These are phyloP conservation scores for Pelmatolapia mariae DNA, from an alignment of 2,113 vertebrate genomes.

Conservation along the genomic window DNA sequence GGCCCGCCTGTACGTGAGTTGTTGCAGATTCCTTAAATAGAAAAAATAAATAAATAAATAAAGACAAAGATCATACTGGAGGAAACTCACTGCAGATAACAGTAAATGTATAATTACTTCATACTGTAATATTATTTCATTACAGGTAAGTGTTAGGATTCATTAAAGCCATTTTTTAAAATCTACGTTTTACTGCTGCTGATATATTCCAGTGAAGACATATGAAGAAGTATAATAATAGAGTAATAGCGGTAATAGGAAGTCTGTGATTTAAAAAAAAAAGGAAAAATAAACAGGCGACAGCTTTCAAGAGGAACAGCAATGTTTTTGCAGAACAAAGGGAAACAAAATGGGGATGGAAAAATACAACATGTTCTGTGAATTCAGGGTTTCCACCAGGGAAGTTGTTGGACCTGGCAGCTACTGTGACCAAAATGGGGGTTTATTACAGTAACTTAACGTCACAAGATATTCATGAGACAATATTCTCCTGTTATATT, in stretches of 20 bases:
- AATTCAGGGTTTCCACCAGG: neutral
- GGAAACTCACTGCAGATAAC: neutral
- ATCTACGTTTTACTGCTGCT: neutral
- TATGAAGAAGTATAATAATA: neutral
- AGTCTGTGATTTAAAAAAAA: neutral
- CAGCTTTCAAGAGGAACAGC: neutral
- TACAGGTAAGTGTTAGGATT: neutral
- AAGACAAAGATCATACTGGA: neutral
- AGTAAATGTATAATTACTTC: neutral
- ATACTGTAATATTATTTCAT: neutral
- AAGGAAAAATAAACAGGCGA: neutral
- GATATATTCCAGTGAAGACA: neutral
- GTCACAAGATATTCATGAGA: neutral
- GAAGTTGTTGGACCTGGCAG: neutral
- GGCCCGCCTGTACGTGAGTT: constrained; percentile 70
- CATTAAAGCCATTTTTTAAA: neutral
- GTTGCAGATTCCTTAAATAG: constrained; percentile 1
- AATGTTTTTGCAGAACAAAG: neutral
- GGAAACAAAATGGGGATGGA: neutral
- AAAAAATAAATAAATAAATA: fast-evolving
- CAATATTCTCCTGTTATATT: neutral
- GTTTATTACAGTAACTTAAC: neutral
- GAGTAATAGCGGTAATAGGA: neutral
- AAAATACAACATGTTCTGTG: neutral
- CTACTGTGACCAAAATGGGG: neutral